These are phyloP conservation scores for Melanchra persicariae DNA, from an alignment of 2,888 invertebrate species.

Conservation along the genomic window DNA sequence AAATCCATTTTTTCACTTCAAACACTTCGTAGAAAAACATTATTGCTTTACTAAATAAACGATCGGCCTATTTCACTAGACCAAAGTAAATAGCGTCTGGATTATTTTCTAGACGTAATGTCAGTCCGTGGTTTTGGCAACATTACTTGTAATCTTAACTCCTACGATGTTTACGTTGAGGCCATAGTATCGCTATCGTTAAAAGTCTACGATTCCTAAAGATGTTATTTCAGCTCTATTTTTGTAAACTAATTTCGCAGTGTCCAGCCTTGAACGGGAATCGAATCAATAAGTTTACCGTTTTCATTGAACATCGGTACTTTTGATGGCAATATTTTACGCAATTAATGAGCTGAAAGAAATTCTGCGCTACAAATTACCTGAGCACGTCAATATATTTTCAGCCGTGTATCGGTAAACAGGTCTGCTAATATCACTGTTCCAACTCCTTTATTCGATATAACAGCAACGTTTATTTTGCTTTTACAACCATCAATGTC, in stretches of 20 bases:
- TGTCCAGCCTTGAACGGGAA: conserved; percentile 26
- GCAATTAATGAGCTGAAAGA: conserved; percentile 9
- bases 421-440: neutral
- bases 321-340: conserved; percentile 27
- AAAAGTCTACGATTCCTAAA: conserved; percentile 9
- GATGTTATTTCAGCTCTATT: conserved; percentile 46
- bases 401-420: conserved; percentile 8
- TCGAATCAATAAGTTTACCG: conserved; percentile 31
- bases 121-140: conserved; percentile 43
- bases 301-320: conserved; percentile 30
- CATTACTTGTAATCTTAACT: conserved; percentile 21
- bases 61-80: conserved; percentile 42
- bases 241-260: conserved; percentile 32
- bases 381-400: conserved; percentile 19
- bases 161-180: conserved; percentile 22
- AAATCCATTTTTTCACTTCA: conserved; percentile 29
- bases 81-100: conserved; percentile 44
- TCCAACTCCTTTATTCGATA: conserved; percentile 8
- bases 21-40: conserved; percentile 28
- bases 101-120: conserved; percentile 57
- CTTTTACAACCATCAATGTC: conserved; percentile 5
- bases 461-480: conserved; percentile 17
- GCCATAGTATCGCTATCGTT: conserved; percentile 8
- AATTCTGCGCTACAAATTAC: conserved; percentile 24
- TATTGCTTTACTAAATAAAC: conserved; percentile 38